Conservation (phyloP, 2,888 invertebrate genomes). For the Rhodophaea formosa region DNA sequence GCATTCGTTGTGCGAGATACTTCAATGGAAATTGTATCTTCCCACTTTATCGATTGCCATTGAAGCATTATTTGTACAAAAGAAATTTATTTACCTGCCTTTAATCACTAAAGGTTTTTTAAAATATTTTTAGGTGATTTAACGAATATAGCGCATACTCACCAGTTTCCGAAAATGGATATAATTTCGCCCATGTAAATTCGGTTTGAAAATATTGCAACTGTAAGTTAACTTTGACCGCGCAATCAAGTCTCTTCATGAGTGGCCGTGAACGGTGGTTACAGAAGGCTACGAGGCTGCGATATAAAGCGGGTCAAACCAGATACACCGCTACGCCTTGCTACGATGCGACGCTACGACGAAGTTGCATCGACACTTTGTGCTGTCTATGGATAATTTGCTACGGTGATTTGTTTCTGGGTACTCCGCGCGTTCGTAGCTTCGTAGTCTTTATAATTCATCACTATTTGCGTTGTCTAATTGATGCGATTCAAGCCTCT, state of each 20-base stretch:
- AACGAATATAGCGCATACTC: too few species aligned
- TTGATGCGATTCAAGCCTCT: constrained; percentile 34
- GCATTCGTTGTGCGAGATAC: constrained; percentile 1
- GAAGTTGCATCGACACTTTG: neutral
- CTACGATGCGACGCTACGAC: constrained; percentile 17
- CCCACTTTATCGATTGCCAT: neutral
- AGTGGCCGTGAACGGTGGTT: constrained; percentile 61
- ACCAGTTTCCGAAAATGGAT: too few species aligned
- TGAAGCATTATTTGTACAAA: neutral
- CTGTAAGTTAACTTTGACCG: constrained; percentile 1
- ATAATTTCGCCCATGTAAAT: too few species aligned
- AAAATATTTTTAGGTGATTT: too few species aligned
- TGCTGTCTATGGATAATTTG: neutral
- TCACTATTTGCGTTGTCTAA: constrained; percentile 10
- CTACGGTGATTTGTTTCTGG: neutral
- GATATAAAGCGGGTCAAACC: constrained; percentile 39
- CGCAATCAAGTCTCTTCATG: constrained; percentile 63
- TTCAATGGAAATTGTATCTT: constrained; percentile 1
- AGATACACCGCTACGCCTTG: constrained; percentile 23
- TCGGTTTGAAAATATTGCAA: neutral
- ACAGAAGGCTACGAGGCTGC: constrained; percentile 48
- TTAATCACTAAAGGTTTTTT: too few species aligned
- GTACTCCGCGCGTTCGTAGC: constrained; percentile 31
- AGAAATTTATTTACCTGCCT: too few species aligned
- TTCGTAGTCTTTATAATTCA: constrained; percentile 16